Conservation (phyloP, 2,888 invertebrate species). For the Aphidoletes aphidimyza region DNA sequence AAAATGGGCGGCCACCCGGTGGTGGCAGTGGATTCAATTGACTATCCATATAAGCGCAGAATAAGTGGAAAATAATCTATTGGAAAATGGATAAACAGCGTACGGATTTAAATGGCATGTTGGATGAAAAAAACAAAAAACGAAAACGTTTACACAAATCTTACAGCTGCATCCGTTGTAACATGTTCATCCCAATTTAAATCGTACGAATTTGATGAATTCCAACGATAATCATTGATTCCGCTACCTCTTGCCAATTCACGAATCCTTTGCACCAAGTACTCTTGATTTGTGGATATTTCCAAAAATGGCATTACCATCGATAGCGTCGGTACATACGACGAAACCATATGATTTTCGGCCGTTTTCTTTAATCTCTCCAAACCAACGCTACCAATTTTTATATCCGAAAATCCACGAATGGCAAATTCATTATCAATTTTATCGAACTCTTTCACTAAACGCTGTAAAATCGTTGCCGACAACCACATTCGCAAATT, state of each 20-base stretch:
- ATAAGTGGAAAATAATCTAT: conserved; percentile 84
- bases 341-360: conserved; percentile 67
- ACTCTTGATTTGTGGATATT: conserved; percentile 85
- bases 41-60: conserved; percentile 87
- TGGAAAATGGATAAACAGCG: conserved; percentile 58
- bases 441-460: conserved; percentile 78
- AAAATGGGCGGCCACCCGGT: conserved; percentile 73
- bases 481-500: conserved; percentile 89
- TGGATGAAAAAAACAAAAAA: conserved; percentile 37
- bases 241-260: conserved; percentile 85
- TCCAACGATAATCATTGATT: conserved; percentile 90
- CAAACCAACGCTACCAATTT: conserved; percentile 76
- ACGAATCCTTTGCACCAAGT: conserved; percentile 81
- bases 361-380: conserved; percentile 81
- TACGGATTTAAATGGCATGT: background rate
- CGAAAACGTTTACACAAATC: conserved; percentile 56
- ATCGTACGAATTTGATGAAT: conserved; percentile 78
- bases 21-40: conserved; percentile 76
- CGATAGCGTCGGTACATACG: conserved; percentile 65
- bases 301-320: conserved; percentile 83
- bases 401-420: conserved; percentile 75
- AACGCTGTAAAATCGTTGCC: conserved; percentile 80
- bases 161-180: conserved; percentile 88
- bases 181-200: conserved; percentile 84
- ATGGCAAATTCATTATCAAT: conserved; percentile 77